These are phyloP conservation scores for Streptopelia turtur DNA, from an alignment of 2,797 vertebrate genomes.

Conservation along the genomic window DNA sequence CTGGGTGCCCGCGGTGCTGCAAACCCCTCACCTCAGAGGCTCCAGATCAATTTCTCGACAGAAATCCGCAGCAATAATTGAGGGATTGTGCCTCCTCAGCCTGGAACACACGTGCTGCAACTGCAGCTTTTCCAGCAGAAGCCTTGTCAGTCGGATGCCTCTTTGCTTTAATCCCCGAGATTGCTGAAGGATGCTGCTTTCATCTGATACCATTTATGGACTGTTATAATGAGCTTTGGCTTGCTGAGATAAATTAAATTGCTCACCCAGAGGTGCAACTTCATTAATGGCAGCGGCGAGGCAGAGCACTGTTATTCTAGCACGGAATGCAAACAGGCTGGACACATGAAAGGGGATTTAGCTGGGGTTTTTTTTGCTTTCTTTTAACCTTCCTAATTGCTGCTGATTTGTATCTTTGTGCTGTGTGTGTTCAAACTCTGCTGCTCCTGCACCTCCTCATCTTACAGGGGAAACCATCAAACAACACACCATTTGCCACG, in stretches of 20 bases:
- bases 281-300: constrained; percentile 51
- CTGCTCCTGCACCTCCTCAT: neutral
- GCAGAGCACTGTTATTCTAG: neutral
- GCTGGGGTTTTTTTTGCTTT: neutral
- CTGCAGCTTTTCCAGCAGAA: constrained; percentile 23
- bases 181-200: constrained; percentile 62
- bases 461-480: neutral
- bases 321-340: constrained; percentile 27
- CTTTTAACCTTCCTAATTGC: constrained; percentile 44
- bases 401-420: constrained; percentile 37
- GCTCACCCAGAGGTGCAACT: constrained; percentile 58
- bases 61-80: neutral
- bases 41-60: neutral
- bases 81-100: neutral
- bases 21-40: neutral
- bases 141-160: constrained; percentile 8
- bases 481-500: neutral
- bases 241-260: constrained; percentile 58
- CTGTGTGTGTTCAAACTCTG: neutral
- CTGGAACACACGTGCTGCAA: neutral
- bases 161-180: constrained; percentile 17
- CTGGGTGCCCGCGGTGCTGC: neutral
- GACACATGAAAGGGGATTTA: constrained; percentile 44
- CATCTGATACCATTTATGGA: constrained; percentile 53
- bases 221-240: constrained; percentile 50